A percentile compares a stretch with the other conserved stretches of the same genome.
phyloP scores from a whole-genome alignment of 2,797 vertebrate genomes.

The Podargus strigoides region DNA sequence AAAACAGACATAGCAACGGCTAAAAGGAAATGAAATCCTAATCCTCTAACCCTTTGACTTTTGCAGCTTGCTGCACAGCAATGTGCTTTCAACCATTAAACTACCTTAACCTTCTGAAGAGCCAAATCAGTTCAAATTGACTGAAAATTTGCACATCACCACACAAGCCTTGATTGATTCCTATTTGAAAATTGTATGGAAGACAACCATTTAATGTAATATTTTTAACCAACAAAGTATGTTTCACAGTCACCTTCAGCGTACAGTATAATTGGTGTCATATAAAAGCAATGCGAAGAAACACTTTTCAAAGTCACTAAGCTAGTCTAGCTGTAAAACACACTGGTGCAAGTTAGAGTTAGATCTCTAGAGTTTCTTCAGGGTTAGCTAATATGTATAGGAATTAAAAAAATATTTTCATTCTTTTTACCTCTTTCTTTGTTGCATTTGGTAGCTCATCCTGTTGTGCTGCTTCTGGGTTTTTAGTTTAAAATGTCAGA shows the following conservation, averaged over 20 bases:
- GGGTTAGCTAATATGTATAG: background rate
- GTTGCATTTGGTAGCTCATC: background rate
- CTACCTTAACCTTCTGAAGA: constrained; percentile 73
- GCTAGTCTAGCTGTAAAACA: constrained; percentile 29
- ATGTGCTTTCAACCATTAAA: constrained; percentile 77
- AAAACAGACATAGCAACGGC: constrained; percentile 77
- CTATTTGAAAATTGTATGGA: constrained; percentile 64
- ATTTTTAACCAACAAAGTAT: constrained; percentile 68
- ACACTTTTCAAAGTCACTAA: constrained; percentile 65
- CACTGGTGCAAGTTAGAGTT: background rate
- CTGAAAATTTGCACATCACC: constrained; percentile 73
- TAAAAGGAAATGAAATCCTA: constrained; percentile 83
- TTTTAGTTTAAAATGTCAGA: background rate
- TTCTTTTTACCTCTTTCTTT: background rate
- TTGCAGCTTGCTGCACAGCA: constrained; percentile 72
- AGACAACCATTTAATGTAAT: constrained; percentile 39
- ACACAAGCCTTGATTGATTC: constrained; percentile 69
- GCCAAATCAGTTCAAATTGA: constrained; percentile 72
- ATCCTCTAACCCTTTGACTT: constrained; percentile 78
- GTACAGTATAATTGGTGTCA: constrained; percentile 15
- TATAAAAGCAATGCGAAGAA: constrained; percentile 46
- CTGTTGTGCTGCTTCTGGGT: background rate
- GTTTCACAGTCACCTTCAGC: constrained; percentile 36
- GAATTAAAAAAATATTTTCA: background rate
- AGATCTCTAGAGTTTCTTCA: background rate